Percentiles rank a stretch among this genome's conserved stretches.
Evolutionary conservation across 2,888 invertebrate species (phyloP).

Genomic region (Nesidiocoris tenuis): DNA sequence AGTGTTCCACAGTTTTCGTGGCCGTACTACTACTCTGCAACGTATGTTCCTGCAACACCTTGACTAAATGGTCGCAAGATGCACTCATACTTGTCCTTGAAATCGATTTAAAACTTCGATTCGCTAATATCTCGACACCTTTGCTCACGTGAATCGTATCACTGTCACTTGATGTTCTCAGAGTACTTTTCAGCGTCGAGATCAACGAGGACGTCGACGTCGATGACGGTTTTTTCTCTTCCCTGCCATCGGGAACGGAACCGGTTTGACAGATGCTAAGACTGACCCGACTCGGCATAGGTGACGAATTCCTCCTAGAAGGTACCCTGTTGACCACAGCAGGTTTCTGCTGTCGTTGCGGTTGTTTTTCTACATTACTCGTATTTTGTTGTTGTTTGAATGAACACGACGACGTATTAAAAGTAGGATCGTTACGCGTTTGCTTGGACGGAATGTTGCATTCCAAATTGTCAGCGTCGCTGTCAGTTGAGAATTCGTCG

Average conservation of each 20-base stretch:
- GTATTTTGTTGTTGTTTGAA: constrained; percentile 28
- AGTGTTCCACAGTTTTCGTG: constrained; percentile 47
- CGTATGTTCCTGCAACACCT: constrained; percentile 48
- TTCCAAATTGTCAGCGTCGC: constrained; percentile 57
- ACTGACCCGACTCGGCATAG: constrained; percentile 20
- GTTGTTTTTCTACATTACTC: not conserved
- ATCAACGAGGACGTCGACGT: constrained; percentile 34
- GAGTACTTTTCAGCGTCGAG: constrained; percentile 32
- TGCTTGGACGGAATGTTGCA: constrained; percentile 47
- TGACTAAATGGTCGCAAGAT: constrained; percentile 50
- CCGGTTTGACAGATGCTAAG: not conserved
- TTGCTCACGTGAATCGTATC: constrained; percentile 44
- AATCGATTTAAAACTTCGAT: constrained; percentile 40
- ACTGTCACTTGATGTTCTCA: constrained; percentile 47
- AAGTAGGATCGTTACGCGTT: constrained; percentile 19
- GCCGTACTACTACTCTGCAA: constrained; percentile 44
- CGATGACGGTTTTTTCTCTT: constrained; percentile 11
- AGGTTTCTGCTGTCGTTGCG: constrained; percentile 24
- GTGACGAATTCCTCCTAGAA: constrained; percentile 45
- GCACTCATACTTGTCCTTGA: constrained; percentile 47
- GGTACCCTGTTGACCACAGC: constrained; percentile 46
- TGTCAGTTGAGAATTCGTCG: constrained; percentile 80
- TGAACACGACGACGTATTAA: constrained; percentile 31
- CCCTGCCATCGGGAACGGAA: not conserved
- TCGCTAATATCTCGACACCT: constrained; percentile 37